A percentile compares a stretch with the other conserved stretches of the same genome.
phyloP scores from a whole-genome alignment of 2,888 invertebrate species.

The Drosophila birchii region DNA sequence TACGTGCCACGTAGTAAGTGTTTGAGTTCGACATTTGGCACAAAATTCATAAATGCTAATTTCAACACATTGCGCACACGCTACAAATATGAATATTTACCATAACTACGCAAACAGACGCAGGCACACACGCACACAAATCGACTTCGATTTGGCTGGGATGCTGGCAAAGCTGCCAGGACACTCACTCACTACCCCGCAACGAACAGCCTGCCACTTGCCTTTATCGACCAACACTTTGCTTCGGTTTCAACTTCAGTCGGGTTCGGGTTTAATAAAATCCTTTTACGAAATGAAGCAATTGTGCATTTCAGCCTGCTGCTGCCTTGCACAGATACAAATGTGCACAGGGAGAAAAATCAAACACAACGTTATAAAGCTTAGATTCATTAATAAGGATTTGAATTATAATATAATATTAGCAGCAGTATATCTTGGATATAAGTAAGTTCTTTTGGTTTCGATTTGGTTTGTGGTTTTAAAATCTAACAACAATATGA shows the following conservation, averaged over 20 bases:
- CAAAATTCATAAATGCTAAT: slow-evolving; percentile 83
- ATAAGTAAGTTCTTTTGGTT: not conserved
- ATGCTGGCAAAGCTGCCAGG: slow-evolving; percentile 43
- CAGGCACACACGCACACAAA: slow-evolving; percentile 43
- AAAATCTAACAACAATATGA: too few species aligned
- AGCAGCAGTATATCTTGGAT: not conserved
- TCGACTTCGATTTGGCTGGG: slow-evolving; percentile 55
- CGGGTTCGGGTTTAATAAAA: slow-evolving; percentile 73
- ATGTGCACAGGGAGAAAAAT: slow-evolving; percentile 12
- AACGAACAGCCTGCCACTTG: slow-evolving; percentile 41
- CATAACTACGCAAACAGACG: slow-evolving; percentile 70
- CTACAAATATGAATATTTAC: slow-evolving; percentile 81
- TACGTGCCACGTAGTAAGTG: slow-evolving; percentile 64
- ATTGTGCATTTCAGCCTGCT: slow-evolving; percentile 67
- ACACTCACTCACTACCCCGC: slow-evolving; percentile 9
- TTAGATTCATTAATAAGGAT: too few species aligned
- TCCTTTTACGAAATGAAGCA: slow-evolving; percentile 77
- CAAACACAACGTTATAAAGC: not conserved
- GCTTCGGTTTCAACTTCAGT: slow-evolving; percentile 62
- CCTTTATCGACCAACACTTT: slow-evolving; percentile 64
- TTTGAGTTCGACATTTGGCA: slow-evolving; percentile 75
- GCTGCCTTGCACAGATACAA: slow-evolving; percentile 55
- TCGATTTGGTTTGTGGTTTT: not conserved
- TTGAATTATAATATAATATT: not conserved
- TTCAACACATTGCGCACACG: slow-evolving; percentile 81